Percentiles rank a stretch among this genome's conserved stretches.
phyloP scores from a whole-genome alignment of 2,113 vertebrate genomes.

The Lagopus leucura region DNA sequence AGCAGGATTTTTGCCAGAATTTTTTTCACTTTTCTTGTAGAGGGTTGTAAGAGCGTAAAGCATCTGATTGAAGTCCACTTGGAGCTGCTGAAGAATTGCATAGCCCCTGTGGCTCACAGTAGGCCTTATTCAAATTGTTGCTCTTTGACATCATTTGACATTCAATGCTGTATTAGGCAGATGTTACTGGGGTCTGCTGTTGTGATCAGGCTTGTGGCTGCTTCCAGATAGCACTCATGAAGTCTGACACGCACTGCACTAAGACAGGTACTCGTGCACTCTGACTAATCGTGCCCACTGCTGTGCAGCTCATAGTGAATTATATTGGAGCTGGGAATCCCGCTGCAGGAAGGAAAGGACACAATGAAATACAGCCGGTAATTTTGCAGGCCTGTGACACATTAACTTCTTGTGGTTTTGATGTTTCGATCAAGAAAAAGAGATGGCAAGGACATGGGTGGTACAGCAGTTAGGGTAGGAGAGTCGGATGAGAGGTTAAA shows the following conservation, averaged over 20 bases:
- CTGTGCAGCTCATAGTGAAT: not conserved
- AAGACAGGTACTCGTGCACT: fast-evolving
- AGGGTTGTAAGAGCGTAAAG: not conserved
- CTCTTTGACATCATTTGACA: no score
- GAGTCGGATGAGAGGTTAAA: not conserved
- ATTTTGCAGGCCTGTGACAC: not conserved
- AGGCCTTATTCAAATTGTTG: not conserved
- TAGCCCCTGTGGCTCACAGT: not conserved
- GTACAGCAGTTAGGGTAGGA: not conserved
- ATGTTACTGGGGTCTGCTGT: no score
- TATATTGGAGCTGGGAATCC: not conserved
- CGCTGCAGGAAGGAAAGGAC: not conserved
- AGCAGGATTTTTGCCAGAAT: not conserved
- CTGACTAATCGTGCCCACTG: fast-evolving
- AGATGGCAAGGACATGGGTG: not conserved
- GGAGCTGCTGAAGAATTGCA: not conserved
- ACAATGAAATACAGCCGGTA: not conserved
- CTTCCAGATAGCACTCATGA: no score
- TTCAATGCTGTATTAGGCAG: no score
- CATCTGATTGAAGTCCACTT: not conserved
- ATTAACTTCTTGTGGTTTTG: not conserved
- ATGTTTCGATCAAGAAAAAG: not conserved
- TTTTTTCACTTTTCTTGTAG: not conserved
- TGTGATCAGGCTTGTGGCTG: no score
- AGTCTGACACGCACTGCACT: no score